A percentile compares a stretch with the other conserved stretches of the same genome.
These are phyloP conservation scores for Danaus plexippus DNA, from an alignment of 1,140 invertebrate species.

Conservation along the genomic window DNA sequence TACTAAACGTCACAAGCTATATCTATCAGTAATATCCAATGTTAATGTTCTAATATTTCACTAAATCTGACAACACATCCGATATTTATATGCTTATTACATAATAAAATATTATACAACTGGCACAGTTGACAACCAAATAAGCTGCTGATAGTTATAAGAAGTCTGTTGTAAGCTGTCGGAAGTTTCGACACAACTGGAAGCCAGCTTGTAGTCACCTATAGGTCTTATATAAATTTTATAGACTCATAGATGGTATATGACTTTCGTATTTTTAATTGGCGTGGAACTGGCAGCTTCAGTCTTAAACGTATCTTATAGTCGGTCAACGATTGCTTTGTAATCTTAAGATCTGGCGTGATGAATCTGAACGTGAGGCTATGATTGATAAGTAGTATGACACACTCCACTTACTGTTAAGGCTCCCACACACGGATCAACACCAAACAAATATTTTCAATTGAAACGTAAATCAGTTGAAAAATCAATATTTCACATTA, in stretches of 20 bases:
- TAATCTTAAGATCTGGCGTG: conserved; percentile 33
- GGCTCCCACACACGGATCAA: conserved; percentile 17
- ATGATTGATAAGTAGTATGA: conserved; percentile 53
- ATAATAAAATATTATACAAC: conserved; percentile 58
- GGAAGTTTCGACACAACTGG: conserved; percentile 55
- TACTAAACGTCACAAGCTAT: too few species aligned
- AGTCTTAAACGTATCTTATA: conserved; percentile 11
- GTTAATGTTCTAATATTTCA: conserved; percentile 25
- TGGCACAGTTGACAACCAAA: conserved; percentile 48
- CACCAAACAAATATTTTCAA: too few species aligned
- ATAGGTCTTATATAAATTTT: conserved; percentile 42
- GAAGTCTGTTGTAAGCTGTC: conserved; percentile 48
- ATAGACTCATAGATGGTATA: conserved; percentile 22
- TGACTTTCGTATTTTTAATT: conserved; percentile 23
- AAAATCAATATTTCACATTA: too few species aligned
- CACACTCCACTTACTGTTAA: conserved; percentile 40
- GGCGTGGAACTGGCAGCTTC: conserved; percentile 16
- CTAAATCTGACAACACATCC: conserved; percentile 22
- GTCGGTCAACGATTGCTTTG: conserved; percentile 19
- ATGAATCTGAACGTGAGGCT: conserved; percentile 29
- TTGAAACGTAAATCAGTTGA: too few species aligned
- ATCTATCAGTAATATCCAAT: conserved; percentile 13
- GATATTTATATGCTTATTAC: conserved; percentile 44
- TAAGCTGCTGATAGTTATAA: conserved; percentile 41
- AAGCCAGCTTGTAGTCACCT: conserved; percentile 36